Evolutionary conservation across 35 echinoderm and acorn worm species (phyloP).

Genomic region (Diadema setosum): DNA sequence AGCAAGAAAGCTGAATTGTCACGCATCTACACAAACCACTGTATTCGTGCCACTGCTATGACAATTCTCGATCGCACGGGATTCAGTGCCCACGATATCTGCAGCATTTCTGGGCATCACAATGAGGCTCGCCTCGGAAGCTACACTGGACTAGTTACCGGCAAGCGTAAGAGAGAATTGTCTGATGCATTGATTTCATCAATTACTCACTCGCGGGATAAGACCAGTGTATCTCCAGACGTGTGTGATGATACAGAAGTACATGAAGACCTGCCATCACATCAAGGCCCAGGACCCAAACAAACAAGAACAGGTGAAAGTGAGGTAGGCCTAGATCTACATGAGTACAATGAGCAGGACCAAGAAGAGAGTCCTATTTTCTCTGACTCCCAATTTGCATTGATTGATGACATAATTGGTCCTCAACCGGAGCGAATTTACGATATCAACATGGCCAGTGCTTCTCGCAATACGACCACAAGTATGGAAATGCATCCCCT

Average conservation of each 20-base stretch:
- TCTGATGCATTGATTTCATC: not conserved
- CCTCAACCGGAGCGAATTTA: not conserved
- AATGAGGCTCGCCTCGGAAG: not conserved
- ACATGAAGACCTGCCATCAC: not conserved
- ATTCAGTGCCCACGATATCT: not conserved
- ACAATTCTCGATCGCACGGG: not conserved
- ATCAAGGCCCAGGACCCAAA: not conserved
- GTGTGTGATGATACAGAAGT: too few relatives aligned
- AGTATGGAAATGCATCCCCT: not conserved
- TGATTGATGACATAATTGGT: not conserved
- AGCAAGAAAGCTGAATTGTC: not conserved
- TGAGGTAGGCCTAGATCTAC: too few relatives aligned
- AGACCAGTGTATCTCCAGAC: too few relatives aligned
- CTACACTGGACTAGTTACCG: not conserved
- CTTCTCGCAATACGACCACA: not conserved
- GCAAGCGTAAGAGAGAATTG: not conserved
- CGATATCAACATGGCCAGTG: not conserved
- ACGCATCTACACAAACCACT: constrained; percentile 2
- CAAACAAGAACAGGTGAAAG: not conserved
- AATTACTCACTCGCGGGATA: not conserved
- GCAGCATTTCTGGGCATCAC: constrained; percentile 3
- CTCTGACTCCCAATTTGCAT: not conserved
- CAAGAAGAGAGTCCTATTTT: not conserved
- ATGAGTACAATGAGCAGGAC: not conserved
- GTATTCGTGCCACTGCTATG: constrained; percentile 3